Conservation (phyloP, 2,888 invertebrate genomes). For the Oligia latruncula region DNA sequence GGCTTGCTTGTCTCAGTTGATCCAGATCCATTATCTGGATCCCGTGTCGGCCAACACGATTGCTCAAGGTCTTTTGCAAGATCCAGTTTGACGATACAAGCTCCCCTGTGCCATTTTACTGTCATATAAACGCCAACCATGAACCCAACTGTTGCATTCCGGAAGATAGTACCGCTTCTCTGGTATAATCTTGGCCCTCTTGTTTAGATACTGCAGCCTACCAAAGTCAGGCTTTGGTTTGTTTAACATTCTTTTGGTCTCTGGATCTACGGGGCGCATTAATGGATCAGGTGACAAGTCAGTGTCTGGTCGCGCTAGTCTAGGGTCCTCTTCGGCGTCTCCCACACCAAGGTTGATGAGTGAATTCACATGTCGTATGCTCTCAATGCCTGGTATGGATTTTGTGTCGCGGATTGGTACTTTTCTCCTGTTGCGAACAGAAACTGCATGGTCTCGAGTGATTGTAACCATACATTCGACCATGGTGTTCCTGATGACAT, state of each 20-base stretch:
- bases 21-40: slow-evolving; percentile 69
- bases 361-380: slow-evolving; percentile 72
- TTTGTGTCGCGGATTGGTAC: slow-evolving; percentile 70
- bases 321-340: slow-evolving; percentile 73
- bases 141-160: slow-evolving; percentile 72
- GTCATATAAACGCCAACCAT: slow-evolving; percentile 78
- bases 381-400: slow-evolving; percentile 70
- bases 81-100: slow-evolving; percentile 71
- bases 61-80: slow-evolving; percentile 70
- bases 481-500: slow-evolving; percentile 76
- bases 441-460: slow-evolving; percentile 72
- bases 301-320: slow-evolving; percentile 69
- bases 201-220: slow-evolving; percentile 69
- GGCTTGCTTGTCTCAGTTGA: slow-evolving; percentile 61
- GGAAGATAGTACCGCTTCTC: slow-evolving; percentile 77
- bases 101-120: slow-evolving; percentile 66
- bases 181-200: slow-evolving; percentile 68
- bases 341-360: slow-evolving; percentile 74
- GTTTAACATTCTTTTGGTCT: slow-evolving; percentile 69
- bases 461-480: slow-evolving; percentile 72
- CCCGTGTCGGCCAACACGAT: slow-evolving; percentile 74
- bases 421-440: slow-evolving; percentile 70
- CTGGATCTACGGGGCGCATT: slow-evolving; percentile 76
- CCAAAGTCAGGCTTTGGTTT: slow-evolving; percentile 74
- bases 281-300: slow-evolving; percentile 72